Conservation (phyloP, 1,140 invertebrate genomes). For the Hypsibius dujardini region DNA sequence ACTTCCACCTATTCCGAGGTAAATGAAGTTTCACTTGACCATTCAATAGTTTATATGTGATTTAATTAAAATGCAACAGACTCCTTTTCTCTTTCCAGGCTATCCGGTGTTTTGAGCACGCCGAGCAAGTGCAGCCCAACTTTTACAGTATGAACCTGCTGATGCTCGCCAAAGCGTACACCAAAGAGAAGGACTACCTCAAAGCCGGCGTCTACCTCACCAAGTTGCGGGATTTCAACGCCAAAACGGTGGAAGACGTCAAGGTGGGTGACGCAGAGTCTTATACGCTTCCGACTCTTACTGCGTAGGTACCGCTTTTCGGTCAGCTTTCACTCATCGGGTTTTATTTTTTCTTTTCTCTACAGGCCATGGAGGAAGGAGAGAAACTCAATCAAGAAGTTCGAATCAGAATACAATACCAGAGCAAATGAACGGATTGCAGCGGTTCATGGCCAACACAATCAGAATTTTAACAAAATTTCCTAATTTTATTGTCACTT, state of each 20-base stretch:
- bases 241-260: slow-evolving; percentile 41
- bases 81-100: slow-evolving; percentile 35
- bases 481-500: too few relatives aligned
- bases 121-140: slow-evolving; percentile 53
- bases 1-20: slow-evolving; percentile 55
- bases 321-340: neutral
- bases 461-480: too few relatives aligned
- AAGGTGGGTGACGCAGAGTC: slow-evolving; percentile 27
- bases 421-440: too few relatives aligned
- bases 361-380: too few relatives aligned
- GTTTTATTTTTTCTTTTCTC: neutral
- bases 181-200: slow-evolving; percentile 40
- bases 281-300: neutral
- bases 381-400: too few relatives aligned
- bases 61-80: too few relatives aligned
- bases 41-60: too few relatives aligned
- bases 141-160: slow-evolving; percentile 68
- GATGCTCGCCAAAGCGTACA: slow-evolving; percentile 52
- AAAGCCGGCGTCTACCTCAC: slow-evolving; percentile 41
- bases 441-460: too few relatives aligned
- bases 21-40: neutral
- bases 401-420: too few relatives aligned
- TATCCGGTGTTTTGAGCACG: slow-evolving; percentile 50
- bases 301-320: neutral
- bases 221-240: slow-evolving; percentile 36